Evolutionary conservation across 2,797 vertebrate species (phyloP), one percentile per base, ranked within the genome.

Genomic region (Ataeniobius toweri): DNA sequence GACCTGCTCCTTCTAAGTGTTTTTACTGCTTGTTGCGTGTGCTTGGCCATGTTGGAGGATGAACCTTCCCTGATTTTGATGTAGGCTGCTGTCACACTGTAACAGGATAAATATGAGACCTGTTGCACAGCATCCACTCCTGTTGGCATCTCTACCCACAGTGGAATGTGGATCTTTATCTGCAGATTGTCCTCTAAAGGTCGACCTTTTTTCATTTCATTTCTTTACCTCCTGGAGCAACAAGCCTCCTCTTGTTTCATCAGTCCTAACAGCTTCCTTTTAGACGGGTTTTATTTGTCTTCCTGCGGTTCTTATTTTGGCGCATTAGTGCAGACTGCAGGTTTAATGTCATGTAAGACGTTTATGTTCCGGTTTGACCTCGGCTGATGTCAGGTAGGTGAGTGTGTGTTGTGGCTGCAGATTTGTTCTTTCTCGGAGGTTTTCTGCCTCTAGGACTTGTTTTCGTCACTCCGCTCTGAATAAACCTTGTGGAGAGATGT

Each of bases 381-480:
- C 16, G 36, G 63, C 63, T 5, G 61, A 36, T 39, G 28, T 65
- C 36, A 36, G 36, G 36, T 36, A 36, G 36, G 51, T 18, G 14
- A 22, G 53, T n/a, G 3, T 65, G 6, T 18, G 36, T 39, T 22
- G 63, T 8, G 7, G 61, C 63, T 65, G 48, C 51, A 22, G 36
- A n/a, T 39, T 0, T 26, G 51, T 22, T 74, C n/a, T 51, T 72
- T 39, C 0, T 39, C 36, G 75, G 6, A 63, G 81, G 39, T 71
- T 80, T 67, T 22, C 39, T 67, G 77, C 77, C 82, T 61, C 58
- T 5, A 26, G 78, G 76, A 31, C 55, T 31, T 31, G 31, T 31
- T 31, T 31, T 31, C 22, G 72, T 81, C 77, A 28, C 58, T 81
- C 70, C 59, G 73, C 75, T 69, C 78, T 0, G 80, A 76, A n/a